Conservation (phyloP, 2,888 invertebrate genomes). For the Brenthis ino region DNA sequence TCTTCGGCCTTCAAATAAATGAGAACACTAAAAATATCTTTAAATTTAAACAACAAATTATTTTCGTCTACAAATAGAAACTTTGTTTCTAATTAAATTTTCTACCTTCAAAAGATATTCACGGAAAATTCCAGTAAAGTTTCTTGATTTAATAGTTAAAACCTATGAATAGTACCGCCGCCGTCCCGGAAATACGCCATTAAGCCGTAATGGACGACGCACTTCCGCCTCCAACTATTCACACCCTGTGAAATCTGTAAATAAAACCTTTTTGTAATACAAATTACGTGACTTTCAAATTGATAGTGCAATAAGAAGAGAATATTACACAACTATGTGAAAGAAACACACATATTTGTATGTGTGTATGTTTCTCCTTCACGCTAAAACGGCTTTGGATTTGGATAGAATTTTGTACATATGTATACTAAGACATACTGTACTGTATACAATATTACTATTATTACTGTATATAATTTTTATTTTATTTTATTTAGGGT, state of each 20-base stretch:
- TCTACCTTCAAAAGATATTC: not conserved
- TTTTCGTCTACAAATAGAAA: no score
- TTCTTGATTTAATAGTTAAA: slow-evolving; percentile 2
- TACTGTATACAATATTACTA: no score
- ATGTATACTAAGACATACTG: no score
- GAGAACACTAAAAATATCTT: no score
- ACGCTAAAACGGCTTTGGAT: no score
- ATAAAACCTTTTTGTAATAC: slow-evolving; percentile 13
- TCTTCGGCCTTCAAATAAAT: no score
- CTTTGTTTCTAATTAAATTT: no score
- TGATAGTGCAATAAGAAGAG: slow-evolving; percentile 5
- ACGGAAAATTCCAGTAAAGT: not conserved
- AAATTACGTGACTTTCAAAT: slow-evolving; percentile 5
- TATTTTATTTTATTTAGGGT: no score
- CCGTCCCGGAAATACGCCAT: slow-evolving; percentile 59
- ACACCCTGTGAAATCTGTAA: slow-evolving; percentile 17
- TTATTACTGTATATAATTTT: no score
- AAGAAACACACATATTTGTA: not conserved
- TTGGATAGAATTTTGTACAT: no score
- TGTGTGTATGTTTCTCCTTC: no score
- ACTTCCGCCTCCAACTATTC: slow-evolving; percentile 39
- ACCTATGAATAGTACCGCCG: slow-evolving; percentile 5
- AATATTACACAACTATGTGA: not conserved
- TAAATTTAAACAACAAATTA: no score
- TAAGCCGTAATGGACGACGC: slow-evolving; percentile 52